Evolutionary conservation across 2,888 invertebrate genomes (phyloP), one percentile per base, ranked within the genome.

Genomic region (Morpho helenor): DNA sequence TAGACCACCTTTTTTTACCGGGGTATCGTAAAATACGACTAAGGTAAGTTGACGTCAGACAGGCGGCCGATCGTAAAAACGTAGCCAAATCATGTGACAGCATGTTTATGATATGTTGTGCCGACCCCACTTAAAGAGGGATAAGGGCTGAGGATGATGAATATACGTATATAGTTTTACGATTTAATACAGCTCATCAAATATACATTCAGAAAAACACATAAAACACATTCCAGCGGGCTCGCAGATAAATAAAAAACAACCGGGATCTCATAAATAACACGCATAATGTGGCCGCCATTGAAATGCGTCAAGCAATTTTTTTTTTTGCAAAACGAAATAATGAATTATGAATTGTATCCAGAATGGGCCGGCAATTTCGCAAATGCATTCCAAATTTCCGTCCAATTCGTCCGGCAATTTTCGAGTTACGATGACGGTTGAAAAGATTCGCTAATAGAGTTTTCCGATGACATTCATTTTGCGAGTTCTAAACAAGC

Each of bases 331-430:
- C 31, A 31, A 31, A 31, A 23, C 47, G 7, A 47, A 56, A 60
- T 56, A 60, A 57, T 57, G 53, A 56, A 59, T 52, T 47, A 51
- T 53, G 50, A 52, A 53, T 54, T 53, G 52, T 60, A 52, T 60
- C n/a, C 46, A 57, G 54, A 57, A 61, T 56, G 54, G 57, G 43
- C 47, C 42, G 50, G 52, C 63, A 58, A 57, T 61, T 58, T 54
- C 49, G 56, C 58, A 53, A 62, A 58, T 60, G 60, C 51, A 63
- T 50, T 52, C 53, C 45, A 56, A 63, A 60, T 63, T 58, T 56
- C 58, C 49, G 53, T 56, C 49, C 56, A 57, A 56, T 63, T 56
- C 48, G 53, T 31, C 51, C 48, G 55, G 42, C 51, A 50, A 59
- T 63, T 58, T 57, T 52, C 47, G 39, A 40, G 45, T 22, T 39